Base-by-base conservation (phyloP, 1,140 invertebrate genomes). In the Leucophenga varia region DNA sequence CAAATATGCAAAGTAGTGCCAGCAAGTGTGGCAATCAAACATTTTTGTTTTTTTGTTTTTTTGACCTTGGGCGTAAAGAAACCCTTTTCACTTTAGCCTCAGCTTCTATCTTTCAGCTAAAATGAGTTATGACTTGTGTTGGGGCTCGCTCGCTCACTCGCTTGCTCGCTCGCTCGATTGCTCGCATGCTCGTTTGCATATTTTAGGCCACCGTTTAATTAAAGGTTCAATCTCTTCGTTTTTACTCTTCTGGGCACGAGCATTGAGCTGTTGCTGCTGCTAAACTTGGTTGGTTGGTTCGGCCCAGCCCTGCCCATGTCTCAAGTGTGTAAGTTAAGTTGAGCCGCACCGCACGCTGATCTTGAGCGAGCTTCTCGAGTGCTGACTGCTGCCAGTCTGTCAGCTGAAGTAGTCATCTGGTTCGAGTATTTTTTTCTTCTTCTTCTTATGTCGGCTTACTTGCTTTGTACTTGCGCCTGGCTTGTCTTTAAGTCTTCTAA, bases 151-250 rank as follows among this genome's bases (percentile, higher is more conserved):
- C 43, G 36, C 18, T n/a, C n/a, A 16, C 18, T 19, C 34, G 34
- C 51, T 46, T 45, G 59, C 44, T 49, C n/a, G 39, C 49, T 21
- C 44, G 43, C 19, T 41, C 34, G 36, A 30, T 41, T 12, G 25
- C 13, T 47, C 44, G 36, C 38, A n/a, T n/a, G 4, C 55, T 64
- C 57, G 60, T 72, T 72, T 72, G 70, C 70, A 72, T 72, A 72
- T 72, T 70, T 70, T 70, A 70, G 63, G 70, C 70, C 70, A 72
- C 70, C 63, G 70, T 72, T 72, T 72, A 72, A 72, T 72, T 72
- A 72, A 67, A 70, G 64, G 69, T 61, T 69, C 58, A 67, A n/a
- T n/a, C n/a, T n/a, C n/a, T n/a, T n/a, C 59, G 59, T 55, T 60
- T 54, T 52, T 21, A 36, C 30, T 54, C 31, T 46, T 35, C 59